phyloP scores from a whole-genome alignment of 2,113 vertebrate genomes.

The Poeciliopsis turrubarensis region DNA sequence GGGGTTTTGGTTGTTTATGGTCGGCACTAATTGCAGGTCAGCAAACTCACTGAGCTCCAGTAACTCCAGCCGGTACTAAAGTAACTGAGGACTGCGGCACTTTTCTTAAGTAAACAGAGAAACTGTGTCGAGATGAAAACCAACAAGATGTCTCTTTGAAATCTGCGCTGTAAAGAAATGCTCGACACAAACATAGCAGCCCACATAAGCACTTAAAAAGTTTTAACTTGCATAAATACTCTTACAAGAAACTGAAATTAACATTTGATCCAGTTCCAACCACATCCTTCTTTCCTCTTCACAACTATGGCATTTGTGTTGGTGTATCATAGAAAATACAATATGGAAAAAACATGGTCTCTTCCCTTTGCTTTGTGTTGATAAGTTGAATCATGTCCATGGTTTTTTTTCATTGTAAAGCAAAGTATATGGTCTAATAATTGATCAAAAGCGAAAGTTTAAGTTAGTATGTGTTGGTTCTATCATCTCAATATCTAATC shows the following conservation, averaged over 20 bases:
- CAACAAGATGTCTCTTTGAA: not conserved
- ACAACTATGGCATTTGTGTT: not conserved
- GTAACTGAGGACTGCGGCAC: not conserved
- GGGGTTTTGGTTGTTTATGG: constrained; percentile 62
- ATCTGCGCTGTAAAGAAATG: too few relatives aligned
- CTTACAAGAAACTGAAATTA: not conserved
- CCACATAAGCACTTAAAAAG: not conserved
- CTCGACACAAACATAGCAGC: not conserved
- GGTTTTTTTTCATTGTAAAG: not conserved
- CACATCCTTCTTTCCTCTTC: not conserved
- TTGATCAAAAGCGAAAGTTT: not conserved
- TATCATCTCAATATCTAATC: not conserved
- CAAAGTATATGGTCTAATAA: not conserved
- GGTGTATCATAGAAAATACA: not conserved
- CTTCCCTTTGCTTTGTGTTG: not conserved
- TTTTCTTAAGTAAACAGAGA: constrained; percentile 24
- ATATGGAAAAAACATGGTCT: not conserved
- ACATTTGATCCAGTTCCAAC: not conserved
- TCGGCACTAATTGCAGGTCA: constrained; percentile 66
- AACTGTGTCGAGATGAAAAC: constrained; percentile 33
- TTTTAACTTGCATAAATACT: not conserved
- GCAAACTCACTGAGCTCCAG: constrained; percentile 35
- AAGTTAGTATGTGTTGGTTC: not conserved
- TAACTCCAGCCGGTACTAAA: constrained; percentile 30
- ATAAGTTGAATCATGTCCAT: not conserved